Evolutionary conservation across 2,113 vertebrate genomes (phyloP).

Genomic region (Syngnathoides biaculeatus): DNA sequence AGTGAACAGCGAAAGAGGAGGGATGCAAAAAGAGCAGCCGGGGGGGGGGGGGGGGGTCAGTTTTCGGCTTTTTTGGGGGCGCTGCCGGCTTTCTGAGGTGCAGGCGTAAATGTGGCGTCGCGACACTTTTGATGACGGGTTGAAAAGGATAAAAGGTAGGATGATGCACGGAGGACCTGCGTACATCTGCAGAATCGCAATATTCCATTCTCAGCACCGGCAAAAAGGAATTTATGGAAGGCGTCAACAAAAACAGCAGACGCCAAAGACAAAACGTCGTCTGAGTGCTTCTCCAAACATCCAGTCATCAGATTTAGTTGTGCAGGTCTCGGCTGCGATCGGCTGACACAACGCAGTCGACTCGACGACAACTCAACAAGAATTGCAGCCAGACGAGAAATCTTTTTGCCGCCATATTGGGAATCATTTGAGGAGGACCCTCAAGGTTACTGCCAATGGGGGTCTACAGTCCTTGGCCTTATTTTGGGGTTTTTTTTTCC

Average conservation of each 20-base stretch:
- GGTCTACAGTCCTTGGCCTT: background rate
- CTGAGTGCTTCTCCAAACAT: background rate
- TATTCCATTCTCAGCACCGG: constrained; percentile 6
- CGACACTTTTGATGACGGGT: constrained; percentile 6
- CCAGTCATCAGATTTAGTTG: background rate
- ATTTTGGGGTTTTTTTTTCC: background rate
- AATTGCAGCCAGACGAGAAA: background rate
- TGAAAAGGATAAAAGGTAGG: background rate
- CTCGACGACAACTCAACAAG: too few species aligned
- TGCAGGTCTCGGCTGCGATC: background rate
- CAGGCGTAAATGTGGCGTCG: background rate
- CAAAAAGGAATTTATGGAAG: background rate
- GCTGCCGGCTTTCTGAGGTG: constrained; percentile 3
- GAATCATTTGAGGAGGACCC: background rate
- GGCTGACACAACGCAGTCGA: background rate
- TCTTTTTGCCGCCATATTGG: background rate
- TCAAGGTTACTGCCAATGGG: background rate
- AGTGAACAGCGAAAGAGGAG: constrained; percentile 28
- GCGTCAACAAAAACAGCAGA: background rate
- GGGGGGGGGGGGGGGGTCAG: too few species aligned
- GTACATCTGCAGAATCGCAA: background rate
- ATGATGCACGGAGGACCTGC: background rate
- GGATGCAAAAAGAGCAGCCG: too few species aligned
- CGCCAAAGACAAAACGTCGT: background rate
- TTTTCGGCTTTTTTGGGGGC: too few species aligned